Evolutionary conservation across 1,140 invertebrate genomes (phyloP), one percentile per base, ranked within the genome.

Genomic region (Scaptomyza montana): DNA sequence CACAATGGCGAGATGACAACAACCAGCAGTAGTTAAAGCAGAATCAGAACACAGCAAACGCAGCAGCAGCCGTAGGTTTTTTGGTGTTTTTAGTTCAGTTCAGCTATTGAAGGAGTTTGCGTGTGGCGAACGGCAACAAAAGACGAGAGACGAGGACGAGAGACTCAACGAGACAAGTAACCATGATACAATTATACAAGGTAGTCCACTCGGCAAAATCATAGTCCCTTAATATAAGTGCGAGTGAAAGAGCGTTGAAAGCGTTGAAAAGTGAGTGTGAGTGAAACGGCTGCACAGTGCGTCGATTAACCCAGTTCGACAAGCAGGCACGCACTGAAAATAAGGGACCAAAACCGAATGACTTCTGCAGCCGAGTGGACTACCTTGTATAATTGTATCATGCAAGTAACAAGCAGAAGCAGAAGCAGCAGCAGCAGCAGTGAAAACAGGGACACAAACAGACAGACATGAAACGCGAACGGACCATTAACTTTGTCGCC

Each of bases 41-140:
- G 49, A 50, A 46, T 13, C 61, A 30, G 33, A 36, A 9, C 3
- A 33, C n/a, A 25, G 59, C 43, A 59, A 25, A 25, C 21, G 30
- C 30, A 33, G 30, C 30, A 51, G 59, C 43, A 59, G 57, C 59
- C 54, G 47, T 61, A 60, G 72, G 63, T 6, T n/a, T 47, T 66
- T 36, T 74, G 51, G 53, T 36, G 39, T 43, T 43, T 56, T 74
- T 25, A 25, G 21, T 25, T 74, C 61, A 57, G 59, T 80, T 86
- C 71, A 86, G 78, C 67, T 72, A 68, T 69, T 73, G 57, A 49
- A 70, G 78, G 78, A 86, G 82, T 74, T 87, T 66, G 84, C 75
- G 84, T 73, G 65, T 63, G 84, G 82, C 70, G 30, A 9, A 47
- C 55, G 50, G 43, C 56, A 57, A 53, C 43, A 33, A 62, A 28